These are phyloP conservation scores for Tarsius wallacei DNA, from an alignment of 2,797 vertebrate species.

Conservation along the genomic window DNA sequence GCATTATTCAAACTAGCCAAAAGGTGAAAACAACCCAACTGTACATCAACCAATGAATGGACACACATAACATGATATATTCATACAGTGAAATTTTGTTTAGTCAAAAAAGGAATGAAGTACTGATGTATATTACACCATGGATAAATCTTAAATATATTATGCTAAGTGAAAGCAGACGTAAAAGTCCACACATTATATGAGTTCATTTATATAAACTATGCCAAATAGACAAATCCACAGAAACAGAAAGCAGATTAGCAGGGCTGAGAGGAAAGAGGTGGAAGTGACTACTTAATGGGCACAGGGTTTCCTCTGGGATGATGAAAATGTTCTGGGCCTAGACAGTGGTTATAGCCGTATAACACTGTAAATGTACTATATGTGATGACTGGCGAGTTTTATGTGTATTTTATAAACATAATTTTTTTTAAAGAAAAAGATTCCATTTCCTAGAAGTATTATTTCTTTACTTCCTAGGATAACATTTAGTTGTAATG, in stretches of 20 bases:
- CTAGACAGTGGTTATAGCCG: not conserved
- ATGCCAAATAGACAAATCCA: constrained; percentile 48
- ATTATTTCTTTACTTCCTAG: constrained; percentile 25
- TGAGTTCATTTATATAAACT: constrained; percentile 51
- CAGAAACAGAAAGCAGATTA: not conserved
- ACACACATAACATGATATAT: constrained; percentile 41
- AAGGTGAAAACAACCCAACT: constrained; percentile 35
- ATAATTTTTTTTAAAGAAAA: constrained; percentile 11
- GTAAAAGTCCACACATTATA: constrained; percentile 9
- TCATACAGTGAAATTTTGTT: constrained; percentile 58
- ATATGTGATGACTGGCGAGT: constrained; percentile 3
- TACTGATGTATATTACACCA: not conserved
- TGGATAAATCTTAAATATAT: constrained; percentile 26
- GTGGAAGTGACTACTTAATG: not conserved
- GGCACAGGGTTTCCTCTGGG: not conserved
- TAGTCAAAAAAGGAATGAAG: constrained; percentile 1
- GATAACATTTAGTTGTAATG: constrained; percentile 46
- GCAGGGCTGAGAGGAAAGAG: not conserved
- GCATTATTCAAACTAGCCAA: constrained; percentile 28
- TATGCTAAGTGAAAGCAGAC: constrained; percentile 33
- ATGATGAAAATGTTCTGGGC: constrained; percentile 53
- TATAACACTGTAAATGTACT: not conserved
- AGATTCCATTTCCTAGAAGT: constrained; percentile 10
- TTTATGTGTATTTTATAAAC: constrained; percentile 44
- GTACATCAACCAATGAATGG: not conserved